Percentiles rank a stretch among this genome's conserved stretches.
Conservation (phyloP, 2,888 invertebrate species). For the Napeogenes inachia region DNA sequence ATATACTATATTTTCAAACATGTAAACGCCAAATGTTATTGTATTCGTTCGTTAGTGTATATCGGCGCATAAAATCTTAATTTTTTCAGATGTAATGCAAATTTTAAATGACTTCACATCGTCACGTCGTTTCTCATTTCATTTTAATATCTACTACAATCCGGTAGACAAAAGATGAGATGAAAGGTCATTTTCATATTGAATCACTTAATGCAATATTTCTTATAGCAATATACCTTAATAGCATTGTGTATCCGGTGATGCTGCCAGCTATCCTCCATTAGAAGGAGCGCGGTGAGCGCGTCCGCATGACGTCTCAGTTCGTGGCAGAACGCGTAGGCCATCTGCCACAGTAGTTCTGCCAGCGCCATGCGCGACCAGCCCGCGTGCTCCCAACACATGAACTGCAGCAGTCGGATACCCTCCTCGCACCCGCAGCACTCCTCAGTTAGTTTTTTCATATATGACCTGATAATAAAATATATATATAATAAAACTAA, state of each 20-base stretch:
- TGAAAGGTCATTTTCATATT: no score
- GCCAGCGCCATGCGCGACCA: slow-evolving; percentile 93
- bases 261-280: slow-evolving; percentile 98
- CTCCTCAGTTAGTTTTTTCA: slow-evolving; percentile 97
- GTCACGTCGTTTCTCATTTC: no score
- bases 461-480: slow-evolving; percentile 77
- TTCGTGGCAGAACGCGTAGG: slow-evolving; percentile 95
- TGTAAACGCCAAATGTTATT: no score
- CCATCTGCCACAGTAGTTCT: slow-evolving; percentile 93
- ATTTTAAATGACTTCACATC: no score
- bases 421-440: slow-evolving; percentile 95
- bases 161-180: not conserved
- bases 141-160: not conserved
- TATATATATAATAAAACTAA: no score
- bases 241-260: slow-evolving; percentile 95
- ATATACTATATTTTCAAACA: slow-evolving; percentile 27
- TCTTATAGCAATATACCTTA: slow-evolving; percentile 75
- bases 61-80: no score
- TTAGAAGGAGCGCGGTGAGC: slow-evolving; percentile 88
- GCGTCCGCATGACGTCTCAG: slow-evolving; percentile 94
- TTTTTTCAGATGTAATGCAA: no score
- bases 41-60: no score
- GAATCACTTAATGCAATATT: no score
- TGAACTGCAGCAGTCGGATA: slow-evolving; percentile 91
- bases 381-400: slow-evolving; percentile 97